Conservation (phyloP, 2,888 invertebrate genomes). For the Hirtodrosophila cameraria region DNA sequence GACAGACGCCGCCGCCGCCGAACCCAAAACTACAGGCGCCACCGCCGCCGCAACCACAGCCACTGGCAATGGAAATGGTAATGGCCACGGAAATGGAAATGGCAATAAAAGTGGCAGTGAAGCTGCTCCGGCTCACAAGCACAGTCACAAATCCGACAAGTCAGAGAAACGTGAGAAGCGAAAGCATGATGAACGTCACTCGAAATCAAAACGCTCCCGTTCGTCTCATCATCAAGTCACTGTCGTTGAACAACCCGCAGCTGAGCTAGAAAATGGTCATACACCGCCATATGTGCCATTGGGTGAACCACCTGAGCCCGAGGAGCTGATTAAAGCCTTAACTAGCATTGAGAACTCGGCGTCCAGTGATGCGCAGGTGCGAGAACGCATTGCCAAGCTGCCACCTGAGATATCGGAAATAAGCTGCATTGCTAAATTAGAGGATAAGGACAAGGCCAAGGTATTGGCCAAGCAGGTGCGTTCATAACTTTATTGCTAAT, state of each 20-base stretch:
- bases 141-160: conserved; percentile 55
- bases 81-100: too few species aligned
- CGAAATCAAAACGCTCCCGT: conserved; percentile 72
- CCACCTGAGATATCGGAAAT: conserved; percentile 98
- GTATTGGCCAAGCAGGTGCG: conserved; percentile 90
- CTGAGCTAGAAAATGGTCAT: conserved; percentile 87
- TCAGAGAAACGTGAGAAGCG: conserved; percentile 80
- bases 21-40: too few species aligned
- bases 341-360: conserved; percentile 96
- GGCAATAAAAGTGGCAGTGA: conserved; percentile 33
- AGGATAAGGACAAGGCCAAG: conserved; percentile 92
- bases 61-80: conserved; percentile 46
- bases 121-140: conserved; percentile 26
- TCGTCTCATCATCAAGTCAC: conserved; percentile 79
- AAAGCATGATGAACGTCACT: conserved; percentile 79
- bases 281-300: conserved; percentile 91
- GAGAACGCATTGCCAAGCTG: conserved; percentile 96
- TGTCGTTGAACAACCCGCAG: conserved; percentile 17
- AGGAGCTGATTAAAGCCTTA: conserved; percentile 93
- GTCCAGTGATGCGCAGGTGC: conserved; percentile 95
- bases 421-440: conserved; percentile 92
- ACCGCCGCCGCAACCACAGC: neutral
- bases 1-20: neutral
- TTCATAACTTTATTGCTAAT: neutral
- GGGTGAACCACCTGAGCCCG: conserved; percentile 95